Conservation (phyloP, 1,140 invertebrate genomes). For the Platyscapa corneri region DNA sequence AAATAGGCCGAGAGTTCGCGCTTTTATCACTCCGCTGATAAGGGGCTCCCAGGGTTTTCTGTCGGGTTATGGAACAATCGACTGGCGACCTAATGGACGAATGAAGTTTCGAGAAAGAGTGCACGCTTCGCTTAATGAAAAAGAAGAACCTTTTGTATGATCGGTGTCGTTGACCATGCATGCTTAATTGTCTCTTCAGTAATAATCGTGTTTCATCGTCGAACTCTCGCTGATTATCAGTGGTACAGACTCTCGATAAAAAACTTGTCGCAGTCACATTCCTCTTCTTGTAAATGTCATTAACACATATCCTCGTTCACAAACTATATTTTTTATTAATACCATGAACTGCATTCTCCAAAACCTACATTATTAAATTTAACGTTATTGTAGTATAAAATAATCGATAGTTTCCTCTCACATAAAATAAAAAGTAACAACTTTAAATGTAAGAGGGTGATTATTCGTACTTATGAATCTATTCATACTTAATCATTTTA, state of each 20-base stretch:
- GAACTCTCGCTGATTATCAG: neutral
- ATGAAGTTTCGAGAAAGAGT: slow-evolving; percentile 40
- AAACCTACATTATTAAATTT: neutral
- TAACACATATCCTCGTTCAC: neutral
- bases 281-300: slow-evolving; percentile 18
- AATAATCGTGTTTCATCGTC: too few relatives aligned
- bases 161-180: too few relatives aligned
- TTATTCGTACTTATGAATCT: neutral
- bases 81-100: neutral
- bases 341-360: neutral
- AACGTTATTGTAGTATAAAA: neutral
- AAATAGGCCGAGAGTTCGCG: slow-evolving; percentile 39
- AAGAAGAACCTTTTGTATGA: too few relatives aligned
- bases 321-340: neutral
- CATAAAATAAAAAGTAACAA: too few relatives aligned
- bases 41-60: slow-evolving; percentile 6
- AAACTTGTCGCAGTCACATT: neutral
- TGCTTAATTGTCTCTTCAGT: too few relatives aligned
- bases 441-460: too few relatives aligned
- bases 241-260: neutral
- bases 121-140: neutral
- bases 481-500: neutral
- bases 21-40: slow-evolving; percentile 25
- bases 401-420: neutral
- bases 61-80: slow-evolving; percentile 28